A percentile compares a stretch with the other conserved stretches of the same genome.
These are phyloP conservation scores for Urechis unicinctus DNA, from an alignment of 2,888 invertebrate genomes.

Conservation along the genomic window DNA sequence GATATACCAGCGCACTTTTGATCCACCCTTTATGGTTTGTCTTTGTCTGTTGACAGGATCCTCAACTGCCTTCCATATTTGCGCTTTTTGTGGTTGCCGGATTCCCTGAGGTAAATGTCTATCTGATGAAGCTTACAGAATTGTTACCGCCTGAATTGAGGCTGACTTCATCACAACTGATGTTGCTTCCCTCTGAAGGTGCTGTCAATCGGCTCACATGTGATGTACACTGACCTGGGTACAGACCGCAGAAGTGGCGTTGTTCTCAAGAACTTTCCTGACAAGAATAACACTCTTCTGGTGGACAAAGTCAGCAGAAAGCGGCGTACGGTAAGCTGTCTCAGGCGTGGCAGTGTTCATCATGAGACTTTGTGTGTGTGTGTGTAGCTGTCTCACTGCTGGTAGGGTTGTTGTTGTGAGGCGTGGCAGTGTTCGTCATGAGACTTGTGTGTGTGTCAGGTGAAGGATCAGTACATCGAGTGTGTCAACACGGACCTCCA, in stretches of 20 bases:
- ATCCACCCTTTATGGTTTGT: background rate
- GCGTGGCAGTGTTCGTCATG: background rate
- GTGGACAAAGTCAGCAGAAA: slow-evolving; percentile 41
- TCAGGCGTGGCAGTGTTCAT: background rate
- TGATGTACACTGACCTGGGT: slow-evolving; percentile 35
- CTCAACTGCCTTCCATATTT: slow-evolving; percentile 39
- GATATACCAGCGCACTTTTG: no score
- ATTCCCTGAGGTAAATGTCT: slow-evolving; percentile 39
- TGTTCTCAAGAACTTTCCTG: slow-evolving; percentile 45
- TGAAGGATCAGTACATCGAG: slow-evolving; percentile 39
- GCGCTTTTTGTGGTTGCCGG: slow-evolving; percentile 47
- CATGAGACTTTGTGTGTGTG: slow-evolving; percentile 5
- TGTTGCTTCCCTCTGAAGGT: slow-evolving; percentile 35
- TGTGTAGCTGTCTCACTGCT: slow-evolving; percentile 36
- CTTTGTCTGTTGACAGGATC: slow-evolving; percentile 20
- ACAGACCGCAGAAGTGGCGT: slow-evolving; percentile 37
- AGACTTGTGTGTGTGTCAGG: slow-evolving; percentile 22
- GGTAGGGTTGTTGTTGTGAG: background rate
- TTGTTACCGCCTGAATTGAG: no score
- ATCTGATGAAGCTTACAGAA: no score
- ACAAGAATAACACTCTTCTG: slow-evolving; percentile 41
- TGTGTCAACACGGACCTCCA: slow-evolving; percentile 31
- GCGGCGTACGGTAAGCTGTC: slow-evolving; percentile 18
- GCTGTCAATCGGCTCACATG: slow-evolving; percentile 39
- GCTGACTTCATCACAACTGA: no score